These are phyloP conservation scores for Eledona agricola DNA, from an alignment of 2,888 invertebrate genomes.

Conservation along the genomic window DNA sequence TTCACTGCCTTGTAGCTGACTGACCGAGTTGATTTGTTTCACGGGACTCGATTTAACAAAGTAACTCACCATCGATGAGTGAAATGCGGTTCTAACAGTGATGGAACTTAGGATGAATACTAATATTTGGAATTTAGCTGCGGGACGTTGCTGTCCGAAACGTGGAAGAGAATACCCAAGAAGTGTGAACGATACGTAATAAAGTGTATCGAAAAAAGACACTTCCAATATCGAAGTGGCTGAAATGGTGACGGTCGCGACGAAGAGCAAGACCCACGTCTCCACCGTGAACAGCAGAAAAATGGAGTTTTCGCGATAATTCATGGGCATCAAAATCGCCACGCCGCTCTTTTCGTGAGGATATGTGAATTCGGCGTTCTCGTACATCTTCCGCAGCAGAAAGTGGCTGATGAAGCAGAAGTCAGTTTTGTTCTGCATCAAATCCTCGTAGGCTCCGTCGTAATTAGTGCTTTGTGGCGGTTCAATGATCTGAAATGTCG, in stretches of 20 bases:
- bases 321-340: neutral
- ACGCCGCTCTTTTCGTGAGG: conserved; percentile 15
- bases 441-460: conserved; percentile 2
- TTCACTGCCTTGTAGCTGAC: conserved; percentile 6
- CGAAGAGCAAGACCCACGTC: neutral
- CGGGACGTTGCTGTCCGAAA: neutral
- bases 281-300: neutral
- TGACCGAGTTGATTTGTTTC: conserved; percentile 4
- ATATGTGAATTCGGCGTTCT: conserved; percentile 13
- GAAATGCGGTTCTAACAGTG: conserved; percentile 15
- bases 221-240: neutral
- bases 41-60: conserved; percentile 3
- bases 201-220: neutral
- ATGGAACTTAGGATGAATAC: conserved; percentile 10
- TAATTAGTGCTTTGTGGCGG: conserved; percentile 4
- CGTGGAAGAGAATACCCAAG: neutral
- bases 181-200: neutral
- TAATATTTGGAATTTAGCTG: conserved; percentile 1
- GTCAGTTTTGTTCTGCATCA: conserved; percentile 12
- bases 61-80: conserved; percentile 7
- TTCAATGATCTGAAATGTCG: conserved; percentile 16
- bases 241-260: neutral
- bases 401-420: conserved; percentile 25
- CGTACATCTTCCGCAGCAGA: conserved; percentile 10
- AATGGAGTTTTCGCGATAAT: neutral